Conservation (phyloP, 1,140 invertebrate genomes). For the Rhizoglyphus robini region DNA sequence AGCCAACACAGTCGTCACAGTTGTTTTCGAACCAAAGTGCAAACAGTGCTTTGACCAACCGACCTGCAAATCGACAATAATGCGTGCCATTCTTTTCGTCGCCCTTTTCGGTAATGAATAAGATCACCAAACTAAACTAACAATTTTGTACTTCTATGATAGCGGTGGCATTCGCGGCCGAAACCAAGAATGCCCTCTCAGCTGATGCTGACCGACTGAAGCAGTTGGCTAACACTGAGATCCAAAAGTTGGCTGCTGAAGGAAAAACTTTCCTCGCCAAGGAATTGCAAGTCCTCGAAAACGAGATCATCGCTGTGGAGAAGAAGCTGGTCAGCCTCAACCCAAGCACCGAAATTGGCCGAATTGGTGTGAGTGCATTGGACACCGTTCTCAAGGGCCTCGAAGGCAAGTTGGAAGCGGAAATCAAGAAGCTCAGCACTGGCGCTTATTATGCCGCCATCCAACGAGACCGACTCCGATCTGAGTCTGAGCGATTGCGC, state of each 20-base stretch:
- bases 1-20: too few species aligned
- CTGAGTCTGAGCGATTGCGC: too few species aligned
- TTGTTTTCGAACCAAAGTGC: too few species aligned
- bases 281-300: not conserved
- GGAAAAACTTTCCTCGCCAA: not conserved
- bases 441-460: too few species aligned
- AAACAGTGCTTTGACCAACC: too few species aligned
- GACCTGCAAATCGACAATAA: too few species aligned
- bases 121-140: not conserved
- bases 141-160: not conserved
- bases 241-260: not conserved
- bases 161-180: not conserved
- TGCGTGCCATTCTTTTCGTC: not conserved
- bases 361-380: not conserved
- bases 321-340: not conserved
- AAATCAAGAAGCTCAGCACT: not conserved
- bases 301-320: too few species aligned
- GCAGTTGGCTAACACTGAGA: not conserved
- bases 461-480: not conserved
- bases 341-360: not conserved
- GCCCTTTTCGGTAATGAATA: not conserved
- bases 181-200: not conserved
- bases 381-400: not conserved
- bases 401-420: not conserved
- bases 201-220: not conserved